Percentiles rank a stretch among this genome's conserved stretches.
phyloP scores from a whole-genome alignment of 2,797 vertebrate species.

The Phoeniculus purpureus region DNA sequence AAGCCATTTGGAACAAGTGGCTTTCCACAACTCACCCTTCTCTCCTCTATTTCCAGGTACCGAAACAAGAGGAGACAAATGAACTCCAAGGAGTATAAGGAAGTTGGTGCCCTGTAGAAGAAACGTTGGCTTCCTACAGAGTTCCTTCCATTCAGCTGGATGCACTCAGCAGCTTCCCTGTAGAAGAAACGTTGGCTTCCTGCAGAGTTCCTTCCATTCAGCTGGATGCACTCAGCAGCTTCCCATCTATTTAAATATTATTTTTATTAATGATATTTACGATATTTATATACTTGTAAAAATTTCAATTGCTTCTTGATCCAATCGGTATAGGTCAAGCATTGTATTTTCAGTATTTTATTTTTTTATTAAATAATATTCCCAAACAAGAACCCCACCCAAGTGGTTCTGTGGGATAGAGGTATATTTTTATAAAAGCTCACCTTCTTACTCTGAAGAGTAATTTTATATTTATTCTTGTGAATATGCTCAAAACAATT shows the following conservation, averaged over 20 bases:
- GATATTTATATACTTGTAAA: conserved; percentile 77
- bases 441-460: conserved; percentile 46
- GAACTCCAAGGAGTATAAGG: conserved; percentile 69
- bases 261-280: conserved; percentile 79
- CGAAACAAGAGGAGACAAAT: conserved; percentile 65
- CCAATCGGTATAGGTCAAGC: conserved; percentile 66
- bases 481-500: conserved; percentile 51
- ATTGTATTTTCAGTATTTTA: conserved; percentile 74
- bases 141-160: neutral
- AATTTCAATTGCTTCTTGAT: conserved; percentile 58
- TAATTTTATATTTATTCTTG: conserved; percentile 71
- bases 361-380: conserved; percentile 68
- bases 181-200: conserved; percentile 19
- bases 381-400: neutral
- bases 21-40: neutral
- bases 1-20: neutral
- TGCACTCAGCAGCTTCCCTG: neutral
- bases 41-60: conserved; percentile 70
- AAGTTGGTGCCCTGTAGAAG: conserved; percentile 67
- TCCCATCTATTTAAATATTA: conserved; percentile 49
- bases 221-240: neutral
- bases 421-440: conserved; percentile 76
- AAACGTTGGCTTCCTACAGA: neutral
- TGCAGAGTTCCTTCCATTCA: neutral
- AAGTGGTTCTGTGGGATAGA: conserved; percentile 52